phyloP scores from a whole-genome alignment of 1,140 invertebrate species.

The Drosophila obscura region DNA sequence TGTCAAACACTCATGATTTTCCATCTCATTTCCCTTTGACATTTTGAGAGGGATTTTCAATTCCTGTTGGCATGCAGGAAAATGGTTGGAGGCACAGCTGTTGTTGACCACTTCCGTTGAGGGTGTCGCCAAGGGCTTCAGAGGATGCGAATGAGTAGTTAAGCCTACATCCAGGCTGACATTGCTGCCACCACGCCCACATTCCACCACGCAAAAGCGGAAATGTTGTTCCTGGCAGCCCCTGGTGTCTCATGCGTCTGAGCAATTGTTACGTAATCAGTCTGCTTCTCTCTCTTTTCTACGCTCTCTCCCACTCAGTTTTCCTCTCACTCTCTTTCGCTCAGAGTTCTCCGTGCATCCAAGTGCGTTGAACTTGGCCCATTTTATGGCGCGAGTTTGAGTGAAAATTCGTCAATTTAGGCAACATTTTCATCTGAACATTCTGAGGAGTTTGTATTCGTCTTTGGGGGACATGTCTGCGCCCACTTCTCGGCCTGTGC shows the following conservation, averaged over 20 bases:
- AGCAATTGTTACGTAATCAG: slow-evolving; percentile 65
- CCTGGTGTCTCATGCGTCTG: slow-evolving; percentile 8
- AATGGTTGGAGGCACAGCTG: slow-evolving; percentile 26
- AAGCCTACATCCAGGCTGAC: slow-evolving; percentile 15
- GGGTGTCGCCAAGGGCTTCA: slow-evolving; percentile 22
- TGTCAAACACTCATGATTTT: slow-evolving; percentile 27
- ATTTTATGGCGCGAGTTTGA: slow-evolving; percentile 56
- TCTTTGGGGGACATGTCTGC: background rate
- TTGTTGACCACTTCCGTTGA: slow-evolving; percentile 62
- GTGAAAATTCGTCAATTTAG: slow-evolving; percentile 28
- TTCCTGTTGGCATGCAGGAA: slow-evolving; percentile 20
- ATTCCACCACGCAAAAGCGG: slow-evolving; percentile 49
- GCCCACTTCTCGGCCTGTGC: slow-evolving; percentile 12
- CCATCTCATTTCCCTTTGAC: slow-evolving; percentile 37
- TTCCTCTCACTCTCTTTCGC: background rate
- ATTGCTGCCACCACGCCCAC: slow-evolving; percentile 64
- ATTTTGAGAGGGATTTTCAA: slow-evolving; percentile 37
- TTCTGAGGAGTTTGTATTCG: background rate
- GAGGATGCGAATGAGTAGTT: slow-evolving; percentile 4
- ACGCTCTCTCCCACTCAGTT: slow-evolving; percentile 15
- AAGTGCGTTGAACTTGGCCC: slow-evolving; percentile 70
- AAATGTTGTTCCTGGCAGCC: slow-evolving; percentile 18
- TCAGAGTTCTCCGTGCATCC: slow-evolving; percentile 21
- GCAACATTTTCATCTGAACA: background rate
- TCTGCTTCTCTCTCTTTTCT: slow-evolving; percentile 7